Percentiles rank a stretch among this genome's conserved stretches.
Conservation (phyloP, 2,113 vertebrate genomes). For the Jacana jacana region DNA sequence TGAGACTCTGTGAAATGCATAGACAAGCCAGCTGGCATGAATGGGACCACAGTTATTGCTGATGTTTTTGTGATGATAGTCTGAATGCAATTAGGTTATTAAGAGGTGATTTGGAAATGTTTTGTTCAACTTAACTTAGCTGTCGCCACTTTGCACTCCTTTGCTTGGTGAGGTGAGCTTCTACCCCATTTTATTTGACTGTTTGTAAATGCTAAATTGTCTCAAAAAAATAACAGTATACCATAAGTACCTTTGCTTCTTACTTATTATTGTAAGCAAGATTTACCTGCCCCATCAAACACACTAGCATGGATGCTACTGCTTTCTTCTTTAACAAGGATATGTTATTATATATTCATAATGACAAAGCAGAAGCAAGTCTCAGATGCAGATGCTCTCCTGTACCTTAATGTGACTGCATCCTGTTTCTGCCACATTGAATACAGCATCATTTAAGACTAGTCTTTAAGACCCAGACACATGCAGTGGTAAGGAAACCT, state of each 20-base stretch:
- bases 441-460: background rate
- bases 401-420: background rate
- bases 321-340: background rate
- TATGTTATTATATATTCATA: background rate
- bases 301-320: background rate
- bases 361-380: slow-evolving; percentile 13
- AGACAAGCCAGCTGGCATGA: background rate
- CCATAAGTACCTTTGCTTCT: background rate
- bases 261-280: background rate
- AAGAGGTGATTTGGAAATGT: background rate
- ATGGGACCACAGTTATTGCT: background rate
- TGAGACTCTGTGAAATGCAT: background rate
- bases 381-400: background rate
- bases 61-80: background rate
- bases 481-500: background rate
- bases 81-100: background rate
- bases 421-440: background rate
- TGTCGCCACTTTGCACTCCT: background rate
- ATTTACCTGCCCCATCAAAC: background rate
- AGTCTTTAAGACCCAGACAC: background rate
- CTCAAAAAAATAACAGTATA: background rate
- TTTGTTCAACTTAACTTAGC: background rate
- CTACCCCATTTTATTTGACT: background rate
- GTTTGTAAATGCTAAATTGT: background rate
- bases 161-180: background rate